Base-by-base conservation (phyloP, 2,113 vertebrate species). In the Micronisus gabar region DNA sequence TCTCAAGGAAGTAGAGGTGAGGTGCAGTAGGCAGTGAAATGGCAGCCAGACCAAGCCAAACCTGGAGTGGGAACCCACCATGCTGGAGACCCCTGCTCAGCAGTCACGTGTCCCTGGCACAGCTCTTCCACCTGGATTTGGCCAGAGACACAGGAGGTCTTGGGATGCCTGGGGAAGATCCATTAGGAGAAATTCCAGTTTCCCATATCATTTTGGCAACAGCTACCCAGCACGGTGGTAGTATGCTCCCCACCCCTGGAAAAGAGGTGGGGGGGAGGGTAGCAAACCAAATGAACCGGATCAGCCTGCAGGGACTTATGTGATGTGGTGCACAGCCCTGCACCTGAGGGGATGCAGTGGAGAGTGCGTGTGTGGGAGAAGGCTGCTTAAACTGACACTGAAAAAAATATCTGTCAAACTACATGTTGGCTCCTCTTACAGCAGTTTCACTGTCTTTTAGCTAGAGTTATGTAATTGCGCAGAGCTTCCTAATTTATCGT, bases 271-370 rank as follows among this genome's bases (percentile, higher is more conserved):
- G 11, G 27, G 13, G 3, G 17, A 11, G 18, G 30, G 7, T 13
- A n/a, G 53, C 26, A 65, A 61, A 68, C 27, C 30, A 55, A 62
- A 56, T 2, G 5, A 84, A 25, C 7, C 0, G 0, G 9, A 21
- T 22, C 17, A 43, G 34, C 21, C 50, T 3, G 0, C 16, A 15
- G 50, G 50, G 72, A 50, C 32, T 65, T 56, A 13, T 0, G 2
- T 79, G 81, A 41, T 15, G 19, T 56, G 27, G 29, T 75, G 41
- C 73, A 84, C 27, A 62, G 52, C 41, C 7, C 67, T 58, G 22
- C n/a, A 47, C 62, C 50, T 0, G 0, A 27, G 36, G 34, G 52
- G 34, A 25, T 1, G 1, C 16, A 36, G 50, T 1, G 1, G 23
- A 68, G 43, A 7, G n/a, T 25, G 11, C 1, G 1, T 21, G 32